Base-by-base conservation (phyloP, 2,888 invertebrate species). In the Dyspetes luteomarginatus region DNA sequence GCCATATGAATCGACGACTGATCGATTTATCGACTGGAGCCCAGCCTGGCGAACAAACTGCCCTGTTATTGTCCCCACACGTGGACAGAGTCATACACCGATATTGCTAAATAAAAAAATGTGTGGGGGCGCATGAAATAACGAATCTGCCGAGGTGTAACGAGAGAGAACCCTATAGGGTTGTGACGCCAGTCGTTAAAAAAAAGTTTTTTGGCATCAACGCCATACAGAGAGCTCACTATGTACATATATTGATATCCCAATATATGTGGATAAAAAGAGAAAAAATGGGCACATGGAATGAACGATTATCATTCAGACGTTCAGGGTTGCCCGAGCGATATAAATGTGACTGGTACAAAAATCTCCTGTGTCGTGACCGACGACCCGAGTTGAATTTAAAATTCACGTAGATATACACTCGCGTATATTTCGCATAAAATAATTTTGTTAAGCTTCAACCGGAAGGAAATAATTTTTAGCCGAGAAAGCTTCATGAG, bases 11-110 rank as follows among this genome's bases (percentile, higher is more conserved):
- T 78, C 73, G 77, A 50, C 68, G 81, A 69, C 56, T 73, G 81
- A 81, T 81, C 73, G 77, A 80, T 80, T 80, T 80, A 80, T 76
- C 80, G 71, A 76, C 58, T 67, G 76, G 15, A 71, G 58, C 69
- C n/a, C 75, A 48, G 64, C 56, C 30, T 26, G 67, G 30, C 56
- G 19, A 68, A 80, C n/a, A n/a, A n/a, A 77, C 62, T 77, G 36
- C 45, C 77, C 73, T 43, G 68, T 81, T 73, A 78, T 81, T 69
- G 73, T 81, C 73, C 77, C n/a, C n/a, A n/a, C n/a, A 81, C 73
- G 64, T 73, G 77, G 68, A 30, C 52, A 62, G 48, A 55, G 52
- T 67, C 77, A 68, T 60, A 28, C 17, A 64, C 15, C 56, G 48
- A 56, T 45, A 26, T n/a, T 55, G 12, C 48, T 41, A 58, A 19